These are phyloP conservation scores for Maylandia zebra DNA, from an alignment of 2,113 vertebrate genomes.

Conservation along the genomic window DNA sequence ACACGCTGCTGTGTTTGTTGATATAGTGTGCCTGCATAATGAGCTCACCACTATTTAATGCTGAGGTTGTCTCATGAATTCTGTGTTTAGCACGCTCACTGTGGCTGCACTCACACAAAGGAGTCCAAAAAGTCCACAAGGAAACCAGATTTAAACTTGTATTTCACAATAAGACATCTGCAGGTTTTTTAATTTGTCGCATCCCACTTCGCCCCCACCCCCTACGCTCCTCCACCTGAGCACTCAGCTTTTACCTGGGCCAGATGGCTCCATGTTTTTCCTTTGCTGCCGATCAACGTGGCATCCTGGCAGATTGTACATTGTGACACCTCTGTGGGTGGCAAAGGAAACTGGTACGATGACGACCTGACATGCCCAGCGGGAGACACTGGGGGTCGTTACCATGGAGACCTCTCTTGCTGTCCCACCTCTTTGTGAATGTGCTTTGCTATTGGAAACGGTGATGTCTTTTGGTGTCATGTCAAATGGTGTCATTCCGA, in stretches of 20 bases:
- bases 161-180: neutral
- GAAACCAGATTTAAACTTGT: neutral
- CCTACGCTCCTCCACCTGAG: neutral
- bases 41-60: constrained; percentile 34
- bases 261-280: constrained; percentile 44
- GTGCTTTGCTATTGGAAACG: neutral
- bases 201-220: neutral
- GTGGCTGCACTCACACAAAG: neutral
- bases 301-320: constrained; percentile 37
- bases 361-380: constrained; percentile 37
- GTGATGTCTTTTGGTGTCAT: neutral
- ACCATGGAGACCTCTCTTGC: constrained; percentile 30
- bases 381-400: constrained; percentile 52
- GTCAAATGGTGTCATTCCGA: neutral
- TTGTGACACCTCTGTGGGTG: constrained; percentile 56
- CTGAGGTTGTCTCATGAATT: constrained; percentile 26
- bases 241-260: constrained; percentile 8
- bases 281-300: neutral
- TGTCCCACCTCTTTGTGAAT: constrained; percentile 14
- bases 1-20: constrained; percentile 33
- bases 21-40: constrained; percentile 52
- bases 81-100: neutral
- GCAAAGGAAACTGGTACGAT: constrained; percentile 56
- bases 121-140: neutral
- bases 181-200: neutral